Percentiles rank a stretch among this genome's conserved stretches.
phyloP scores from a whole-genome alignment of 2,113 vertebrate genomes.

The Brienomyrus longianalis region DNA sequence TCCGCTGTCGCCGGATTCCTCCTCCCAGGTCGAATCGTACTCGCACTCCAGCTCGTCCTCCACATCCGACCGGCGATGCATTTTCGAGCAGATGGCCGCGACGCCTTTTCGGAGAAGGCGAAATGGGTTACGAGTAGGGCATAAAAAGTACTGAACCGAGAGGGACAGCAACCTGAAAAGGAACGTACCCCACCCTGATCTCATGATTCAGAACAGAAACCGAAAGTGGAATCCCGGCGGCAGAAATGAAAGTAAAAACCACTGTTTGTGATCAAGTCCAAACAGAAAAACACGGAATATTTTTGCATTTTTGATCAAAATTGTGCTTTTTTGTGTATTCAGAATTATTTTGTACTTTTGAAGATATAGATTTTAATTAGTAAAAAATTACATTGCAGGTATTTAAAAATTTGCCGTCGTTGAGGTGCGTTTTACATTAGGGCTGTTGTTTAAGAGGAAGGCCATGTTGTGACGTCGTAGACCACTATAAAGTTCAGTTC shows the following conservation, averaged over 20 bases:
- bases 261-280: neutral
- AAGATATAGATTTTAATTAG: neutral
- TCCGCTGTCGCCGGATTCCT: constrained; percentile 16
- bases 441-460: neutral
- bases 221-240: constrained; percentile 1
- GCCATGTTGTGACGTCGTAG: neutral
- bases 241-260: neutral
- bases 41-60: constrained; percentile 38
- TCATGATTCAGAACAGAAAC: constrained; percentile 19
- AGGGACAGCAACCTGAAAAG: too few relatives aligned
- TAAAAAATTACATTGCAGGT: neutral
- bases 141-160: neutral
- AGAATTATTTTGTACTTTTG: neutral
- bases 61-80: neutral
- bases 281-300: neutral
- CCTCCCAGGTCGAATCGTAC: constrained; percentile 70
- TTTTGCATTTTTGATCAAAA: neutral
- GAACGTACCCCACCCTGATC: neutral
- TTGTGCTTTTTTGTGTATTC: neutral
- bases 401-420: too few relatives aligned
- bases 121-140: too few relatives aligned
- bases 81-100: neutral
- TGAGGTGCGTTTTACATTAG: too few relatives aligned
- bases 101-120: neutral
- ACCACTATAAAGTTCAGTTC: neutral